Evolutionary conservation across 2,888 invertebrate genomes (phyloP).

Genomic region (Leistus spinibarbis): DNA sequence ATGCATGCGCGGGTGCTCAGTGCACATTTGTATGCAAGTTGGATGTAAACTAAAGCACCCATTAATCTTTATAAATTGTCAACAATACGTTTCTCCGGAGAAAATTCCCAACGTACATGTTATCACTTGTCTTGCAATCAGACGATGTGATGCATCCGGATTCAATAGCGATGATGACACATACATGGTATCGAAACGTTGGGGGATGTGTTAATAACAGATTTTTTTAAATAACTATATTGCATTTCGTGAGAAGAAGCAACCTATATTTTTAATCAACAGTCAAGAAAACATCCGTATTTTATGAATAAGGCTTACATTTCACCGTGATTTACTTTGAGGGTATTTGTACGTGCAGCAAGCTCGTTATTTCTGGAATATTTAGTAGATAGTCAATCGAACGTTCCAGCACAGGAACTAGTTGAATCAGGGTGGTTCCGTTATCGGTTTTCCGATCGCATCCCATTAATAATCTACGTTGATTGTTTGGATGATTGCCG

Average conservation of each 20-base stretch:
- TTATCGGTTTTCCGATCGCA: neutral
- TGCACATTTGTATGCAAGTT: slow-evolving; percentile 6
- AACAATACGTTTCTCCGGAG: slow-evolving; percentile 16
- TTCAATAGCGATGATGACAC: neutral
- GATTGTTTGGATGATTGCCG: neutral
- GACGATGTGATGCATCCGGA: neutral
- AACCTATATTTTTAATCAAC: too few species aligned
- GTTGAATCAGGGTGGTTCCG: neutral
- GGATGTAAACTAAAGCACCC: slow-evolving; percentile 2
- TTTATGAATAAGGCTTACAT: too few species aligned
- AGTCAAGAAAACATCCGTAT: too few species aligned
- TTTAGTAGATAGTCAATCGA: too few species aligned
- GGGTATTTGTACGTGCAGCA: too few species aligned
- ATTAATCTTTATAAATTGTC: slow-evolving; percentile 33
- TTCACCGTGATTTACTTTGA: too few species aligned
- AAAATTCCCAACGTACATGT: neutral
- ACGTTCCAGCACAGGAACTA: neutral
- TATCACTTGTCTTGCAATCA: neutral
- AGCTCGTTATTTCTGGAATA: too few species aligned
- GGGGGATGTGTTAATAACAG: too few species aligned
- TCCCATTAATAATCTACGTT: slow-evolving; percentile 7
- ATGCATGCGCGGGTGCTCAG: neutral
- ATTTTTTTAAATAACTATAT: too few species aligned
- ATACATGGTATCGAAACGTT: neutral
- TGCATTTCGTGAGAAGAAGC: too few species aligned